A percentile compares a stretch with the other conserved stretches of the same genome.
Evolutionary conservation across 1,140 invertebrate genomes (phyloP).

Genomic region (Calliphora vicina): DNA sequence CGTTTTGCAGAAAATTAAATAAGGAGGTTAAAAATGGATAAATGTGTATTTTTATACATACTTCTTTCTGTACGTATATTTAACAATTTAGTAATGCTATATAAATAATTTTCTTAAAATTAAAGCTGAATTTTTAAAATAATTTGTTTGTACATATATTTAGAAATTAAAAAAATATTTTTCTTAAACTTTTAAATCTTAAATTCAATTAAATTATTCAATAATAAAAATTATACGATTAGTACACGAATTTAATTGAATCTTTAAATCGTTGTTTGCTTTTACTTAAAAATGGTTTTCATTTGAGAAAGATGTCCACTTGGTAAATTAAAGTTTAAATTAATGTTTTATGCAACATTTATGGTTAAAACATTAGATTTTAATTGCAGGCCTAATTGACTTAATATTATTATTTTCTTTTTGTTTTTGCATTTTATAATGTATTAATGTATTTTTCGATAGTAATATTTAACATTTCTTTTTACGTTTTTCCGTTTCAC

Average conservation of each 20-base stretch:
- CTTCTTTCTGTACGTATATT: no score
- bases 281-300: neutral
- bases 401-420: neutral
- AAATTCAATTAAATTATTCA: neutral
- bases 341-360: no score
- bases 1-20: neutral
- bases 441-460: neutral
- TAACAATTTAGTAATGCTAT: conserved; percentile 4
- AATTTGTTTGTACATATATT: neutral
- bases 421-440: neutral
- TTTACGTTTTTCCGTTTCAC: neutral
- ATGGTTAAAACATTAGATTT: neutral
- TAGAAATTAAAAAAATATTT: neutral
- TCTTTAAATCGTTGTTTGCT: neutral
- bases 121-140: neutral
- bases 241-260: neutral
- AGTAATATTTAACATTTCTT: conserved; percentile 7
- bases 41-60: neutral
- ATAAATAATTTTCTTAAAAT: conserved; percentile 6
- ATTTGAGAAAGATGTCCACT: neutral
- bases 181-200: neutral
- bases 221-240: neutral
- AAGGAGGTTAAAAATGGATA: neutral
- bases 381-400: conserved; percentile 21
- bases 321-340: neutral